A percentile compares a stretch with the other conserved stretches of the same genome.
Evolutionary conservation across 2,113 vertebrate species (phyloP).

Genomic region (Epinephelus lanceolatus): DNA sequence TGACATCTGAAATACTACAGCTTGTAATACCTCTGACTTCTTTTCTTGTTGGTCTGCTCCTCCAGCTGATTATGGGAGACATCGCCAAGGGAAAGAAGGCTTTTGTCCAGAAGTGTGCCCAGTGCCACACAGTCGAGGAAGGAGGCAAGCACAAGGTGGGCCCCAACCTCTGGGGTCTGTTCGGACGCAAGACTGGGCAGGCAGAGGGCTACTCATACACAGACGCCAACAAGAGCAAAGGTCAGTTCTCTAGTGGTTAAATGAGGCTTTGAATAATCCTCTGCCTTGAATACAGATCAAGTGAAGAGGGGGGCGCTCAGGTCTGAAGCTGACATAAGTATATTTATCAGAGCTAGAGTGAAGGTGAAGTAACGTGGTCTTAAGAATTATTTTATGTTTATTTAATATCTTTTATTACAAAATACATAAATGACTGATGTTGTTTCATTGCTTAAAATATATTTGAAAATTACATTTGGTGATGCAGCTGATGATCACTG

Average conservation of each 20-base stretch:
- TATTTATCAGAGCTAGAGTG: background rate
- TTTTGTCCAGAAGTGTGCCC: constrained; percentile 88
- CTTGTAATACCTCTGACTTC: too few species aligned
- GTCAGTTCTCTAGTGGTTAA: constrained; percentile 62
- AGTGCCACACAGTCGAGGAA: constrained; percentile 88
- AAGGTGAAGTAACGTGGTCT: too few species aligned
- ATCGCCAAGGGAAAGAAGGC: constrained; percentile 86
- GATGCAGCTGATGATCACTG: too few species aligned
- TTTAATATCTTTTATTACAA: too few species aligned
- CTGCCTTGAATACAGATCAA: background rate
- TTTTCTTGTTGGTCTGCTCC: background rate
- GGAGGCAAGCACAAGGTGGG: constrained; percentile 88
- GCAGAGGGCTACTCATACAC: constrained; percentile 87
- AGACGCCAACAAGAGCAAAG: constrained; percentile 90
- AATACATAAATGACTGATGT: too few species aligned
- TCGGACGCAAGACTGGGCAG: constrained; percentile 86
- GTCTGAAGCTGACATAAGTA: background rate
- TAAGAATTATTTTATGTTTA: too few species aligned
- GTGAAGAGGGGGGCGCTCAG: too few species aligned
- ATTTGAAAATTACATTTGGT: too few species aligned
- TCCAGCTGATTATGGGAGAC: constrained; percentile 82
- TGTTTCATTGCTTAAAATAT: too few species aligned
- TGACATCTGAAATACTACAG: background rate
- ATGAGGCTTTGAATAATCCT: background rate
- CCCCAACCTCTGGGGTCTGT: constrained; percentile 87